Conservation (phyloP, 2,888 invertebrate genomes). For the Aradus depressus region DNA sequence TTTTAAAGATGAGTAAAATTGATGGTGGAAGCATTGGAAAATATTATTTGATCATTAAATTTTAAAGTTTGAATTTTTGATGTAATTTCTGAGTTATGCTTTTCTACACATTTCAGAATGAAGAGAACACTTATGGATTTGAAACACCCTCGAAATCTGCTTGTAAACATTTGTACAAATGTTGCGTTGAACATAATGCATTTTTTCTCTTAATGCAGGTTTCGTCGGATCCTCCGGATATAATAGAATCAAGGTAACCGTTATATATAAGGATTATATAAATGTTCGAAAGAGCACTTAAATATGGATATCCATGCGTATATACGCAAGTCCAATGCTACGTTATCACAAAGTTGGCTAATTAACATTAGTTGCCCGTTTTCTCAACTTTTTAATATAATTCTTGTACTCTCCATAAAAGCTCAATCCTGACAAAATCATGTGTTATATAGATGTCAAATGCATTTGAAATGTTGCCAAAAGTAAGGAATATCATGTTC, state of each 20-base stretch:
- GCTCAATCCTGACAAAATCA: too few species aligned
- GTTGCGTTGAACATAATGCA: slow-evolving; percentile 91
- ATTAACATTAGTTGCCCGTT: too few species aligned
- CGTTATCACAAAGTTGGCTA: neutral
- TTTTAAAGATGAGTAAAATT: too few species aligned
- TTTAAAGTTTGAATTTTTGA: too few species aligned
- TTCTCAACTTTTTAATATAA: too few species aligned
- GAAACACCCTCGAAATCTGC: slow-evolving; percentile 84
- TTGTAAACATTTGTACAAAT: slow-evolving; percentile 92
- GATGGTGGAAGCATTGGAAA: too few species aligned
- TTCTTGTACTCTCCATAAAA: too few species aligned
- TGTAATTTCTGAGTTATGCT: too few species aligned
- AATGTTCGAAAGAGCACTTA: neutral
- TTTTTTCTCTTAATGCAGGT: slow-evolving; percentile 81
- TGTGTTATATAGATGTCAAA: too few species aligned
- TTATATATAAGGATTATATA: slow-evolving; percentile 13
- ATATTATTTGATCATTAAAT: neutral
- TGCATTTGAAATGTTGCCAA: too few species aligned
- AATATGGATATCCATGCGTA: neutral
- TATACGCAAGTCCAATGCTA: neutral
- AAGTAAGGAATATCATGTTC: too few species aligned
- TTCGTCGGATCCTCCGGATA: slow-evolving; percentile 56
- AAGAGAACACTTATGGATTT: slow-evolving; percentile 92
- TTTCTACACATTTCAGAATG: slow-evolving; percentile 51
- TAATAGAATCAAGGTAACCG: slow-evolving; percentile 62